phyloP scores from a whole-genome alignment of 2,113 vertebrate genomes.

The Carollia perspicillata region DNA sequence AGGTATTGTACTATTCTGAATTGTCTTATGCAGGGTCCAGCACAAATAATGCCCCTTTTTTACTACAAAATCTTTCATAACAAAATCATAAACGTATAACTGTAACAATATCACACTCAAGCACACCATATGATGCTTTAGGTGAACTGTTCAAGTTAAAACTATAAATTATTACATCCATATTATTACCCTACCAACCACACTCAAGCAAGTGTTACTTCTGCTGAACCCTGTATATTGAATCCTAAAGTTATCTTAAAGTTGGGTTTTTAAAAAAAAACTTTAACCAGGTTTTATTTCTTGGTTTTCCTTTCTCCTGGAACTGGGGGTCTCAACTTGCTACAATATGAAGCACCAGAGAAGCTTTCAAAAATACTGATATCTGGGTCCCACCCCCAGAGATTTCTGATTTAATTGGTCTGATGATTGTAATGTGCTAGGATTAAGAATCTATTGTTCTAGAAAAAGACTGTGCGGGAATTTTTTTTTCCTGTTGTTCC shows the following conservation, averaged over 20 bases:
- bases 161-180: no score
- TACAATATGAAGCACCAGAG: neutral
- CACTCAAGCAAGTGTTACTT: no score
- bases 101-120: no score
- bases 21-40: neutral
- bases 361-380: neutral
- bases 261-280: neutral
- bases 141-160: no score
- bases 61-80: no score
- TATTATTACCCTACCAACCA: no score
- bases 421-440: neutral
- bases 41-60: no score
- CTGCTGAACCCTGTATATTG: neutral
- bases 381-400: neutral
- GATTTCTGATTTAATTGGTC: slow-evolving; percentile 15
- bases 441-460: neutral
- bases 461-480: neutral
- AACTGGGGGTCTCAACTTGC: neutral
- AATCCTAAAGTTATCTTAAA: neutral
- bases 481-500: neutral
- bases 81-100: no score
- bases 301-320: slow-evolving; percentile 16
- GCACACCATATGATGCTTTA: no score
- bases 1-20: neutral
- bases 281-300: neutral